Percentiles rank a stretch among this genome's conserved stretches.
Evolutionary conservation across 1,140 invertebrate genomes (phyloP).

Genomic region (Protaetia brevitarsis): DNA sequence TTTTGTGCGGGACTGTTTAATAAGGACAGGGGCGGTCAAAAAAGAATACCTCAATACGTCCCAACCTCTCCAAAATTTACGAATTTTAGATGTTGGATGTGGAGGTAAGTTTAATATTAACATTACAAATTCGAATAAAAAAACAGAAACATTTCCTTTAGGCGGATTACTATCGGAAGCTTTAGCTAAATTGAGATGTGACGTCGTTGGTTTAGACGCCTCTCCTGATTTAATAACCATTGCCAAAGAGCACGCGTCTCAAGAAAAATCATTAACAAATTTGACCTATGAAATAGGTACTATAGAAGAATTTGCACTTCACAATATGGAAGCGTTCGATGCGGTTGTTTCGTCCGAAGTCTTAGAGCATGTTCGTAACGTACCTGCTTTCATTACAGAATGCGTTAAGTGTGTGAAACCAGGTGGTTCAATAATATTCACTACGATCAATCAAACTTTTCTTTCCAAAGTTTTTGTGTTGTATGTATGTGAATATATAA

Average conservation of each 20-base stretch:
- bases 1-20: slow-evolving; percentile 27
- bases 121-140: too few relatives aligned
- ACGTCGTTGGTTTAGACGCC: slow-evolving; percentile 72
- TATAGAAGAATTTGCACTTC: background rate
- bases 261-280: background rate
- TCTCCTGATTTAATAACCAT: slow-evolving; percentile 59
- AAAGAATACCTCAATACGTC: background rate
- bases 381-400: slow-evolving; percentile 70
- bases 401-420: slow-evolving; percentile 76
- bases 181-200: slow-evolving; percentile 58
- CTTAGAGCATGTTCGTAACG: slow-evolving; percentile 84
- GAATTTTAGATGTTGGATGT: slow-evolving; percentile 31
- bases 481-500: slow-evolving; percentile 69
- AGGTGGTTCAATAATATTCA: slow-evolving; percentile 88
- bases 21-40: slow-evolving; percentile 18
- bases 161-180: slow-evolving; percentile 32
- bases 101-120: too few relatives aligned
- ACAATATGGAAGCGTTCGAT: slow-evolving; percentile 71
- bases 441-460: slow-evolving; percentile 84
- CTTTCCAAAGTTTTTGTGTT: slow-evolving; percentile 72
- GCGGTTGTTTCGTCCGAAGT: slow-evolving; percentile 86
- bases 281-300: background rate
- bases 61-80: slow-evolving; percentile 25
- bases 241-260: slow-evolving; percentile 33
- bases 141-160: too few relatives aligned